Conservation (phyloP, 1,140 invertebrate species). For the Drosophila orosa region DNA sequence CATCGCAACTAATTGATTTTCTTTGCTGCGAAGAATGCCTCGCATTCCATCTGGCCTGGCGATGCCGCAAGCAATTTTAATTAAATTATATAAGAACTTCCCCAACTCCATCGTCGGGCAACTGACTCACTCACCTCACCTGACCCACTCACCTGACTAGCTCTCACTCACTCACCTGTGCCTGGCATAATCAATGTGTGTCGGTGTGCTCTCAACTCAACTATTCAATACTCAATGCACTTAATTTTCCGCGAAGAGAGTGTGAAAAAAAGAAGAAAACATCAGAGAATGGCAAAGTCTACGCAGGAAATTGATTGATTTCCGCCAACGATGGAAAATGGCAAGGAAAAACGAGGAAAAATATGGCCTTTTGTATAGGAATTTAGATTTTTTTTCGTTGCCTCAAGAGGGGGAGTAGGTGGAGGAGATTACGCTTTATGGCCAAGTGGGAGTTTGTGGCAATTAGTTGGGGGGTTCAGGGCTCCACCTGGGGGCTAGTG, state of each 20-base stretch:
- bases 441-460: background rate
- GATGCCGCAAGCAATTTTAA: conserved; percentile 20
- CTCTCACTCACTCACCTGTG: background rate
- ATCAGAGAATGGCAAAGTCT: conserved; percentile 55
- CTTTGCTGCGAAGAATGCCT: conserved; percentile 13
- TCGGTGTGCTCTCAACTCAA: conserved; percentile 5
- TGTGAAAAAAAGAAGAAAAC: conserved; percentile 15
- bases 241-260: conserved; percentile 15
- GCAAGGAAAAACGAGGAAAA: conserved; percentile 36
- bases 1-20: conserved; percentile 29
- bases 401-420: background rate
- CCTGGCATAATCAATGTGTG: conserved; percentile 27
- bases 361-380: conserved; percentile 32
- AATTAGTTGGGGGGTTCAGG: conserved; percentile 20
- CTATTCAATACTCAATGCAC: conserved; percentile 31
- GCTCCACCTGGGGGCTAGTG: background rate
- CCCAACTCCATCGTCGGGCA: background rate
- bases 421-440: conserved; percentile 1
- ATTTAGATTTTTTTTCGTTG: conserved; percentile 7
- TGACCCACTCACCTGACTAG: background rate
- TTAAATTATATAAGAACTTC: conserved; percentile 42
- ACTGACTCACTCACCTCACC: background rate
- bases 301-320: conserved; percentile 81
- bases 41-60: conserved; percentile 11
- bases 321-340: conserved; percentile 40